A percentile compares a stretch with the other conserved stretches of the same genome.
phyloP scores from a whole-genome alignment of 2,888 invertebrate species.

The Tetrapedia diversipes region DNA sequence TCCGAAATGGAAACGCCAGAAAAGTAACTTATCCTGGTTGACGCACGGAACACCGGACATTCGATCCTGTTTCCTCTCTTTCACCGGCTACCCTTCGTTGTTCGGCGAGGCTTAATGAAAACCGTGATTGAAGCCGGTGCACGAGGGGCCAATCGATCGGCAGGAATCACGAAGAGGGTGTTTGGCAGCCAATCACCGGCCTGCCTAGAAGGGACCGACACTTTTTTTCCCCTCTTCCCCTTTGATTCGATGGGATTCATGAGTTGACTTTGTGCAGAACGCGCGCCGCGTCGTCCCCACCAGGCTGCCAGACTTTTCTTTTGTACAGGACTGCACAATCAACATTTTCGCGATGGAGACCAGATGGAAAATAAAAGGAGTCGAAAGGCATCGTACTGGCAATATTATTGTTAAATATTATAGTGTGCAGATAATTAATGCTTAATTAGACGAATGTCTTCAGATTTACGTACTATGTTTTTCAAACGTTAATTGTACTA shows the following conservation, averaged over 20 bases:
- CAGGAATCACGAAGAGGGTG: slow-evolving; percentile 71
- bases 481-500: too few relatives aligned
- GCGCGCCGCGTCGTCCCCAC: slow-evolving; percentile 29
- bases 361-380: too few relatives aligned
- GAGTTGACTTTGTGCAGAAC: slow-evolving; percentile 63
- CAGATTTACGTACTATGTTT: too few relatives aligned
- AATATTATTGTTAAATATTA: too few relatives aligned
- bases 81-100: slow-evolving; percentile 44
- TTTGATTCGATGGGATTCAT: slow-evolving; percentile 66
- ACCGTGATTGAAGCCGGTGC: slow-evolving; percentile 76
- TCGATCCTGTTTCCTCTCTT: slow-evolving; percentile 39
- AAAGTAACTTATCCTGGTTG: slow-evolving; percentile 22
- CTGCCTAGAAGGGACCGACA: slow-evolving; percentile 56
- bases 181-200: slow-evolving; percentile 74
- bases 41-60: slow-evolving; percentile 52
- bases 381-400: too few relatives aligned
- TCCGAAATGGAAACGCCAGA: slow-evolving; percentile 25
- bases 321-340: slow-evolving; percentile 38
- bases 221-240: slow-evolving; percentile 57
- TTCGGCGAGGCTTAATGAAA: slow-evolving; percentile 75
- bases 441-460: too few relatives aligned
- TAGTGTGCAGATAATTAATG: too few relatives aligned
- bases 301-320: slow-evolving; percentile 13
- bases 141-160: slow-evolving; percentile 71
- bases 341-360: slow-evolving; percentile 23